These are phyloP conservation scores for Deroplatys truncata DNA, from an alignment of 2,888 invertebrate genomes.

Conservation along the genomic window DNA sequence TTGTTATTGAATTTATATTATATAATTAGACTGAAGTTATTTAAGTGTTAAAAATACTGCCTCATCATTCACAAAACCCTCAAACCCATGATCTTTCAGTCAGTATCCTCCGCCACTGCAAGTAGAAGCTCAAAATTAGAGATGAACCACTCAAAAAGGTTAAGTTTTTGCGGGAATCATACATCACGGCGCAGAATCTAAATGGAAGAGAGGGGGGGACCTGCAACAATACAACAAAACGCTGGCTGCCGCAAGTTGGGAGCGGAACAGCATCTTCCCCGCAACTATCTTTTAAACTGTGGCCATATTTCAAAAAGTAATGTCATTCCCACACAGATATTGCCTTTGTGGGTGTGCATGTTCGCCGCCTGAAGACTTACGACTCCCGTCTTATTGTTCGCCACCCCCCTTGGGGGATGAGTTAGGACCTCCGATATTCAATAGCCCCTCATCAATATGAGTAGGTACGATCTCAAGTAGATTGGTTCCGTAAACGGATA, in stretches of 20 bases:
- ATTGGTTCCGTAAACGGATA: neutral
- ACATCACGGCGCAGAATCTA: neutral
- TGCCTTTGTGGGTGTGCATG: neutral
- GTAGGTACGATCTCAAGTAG: neutral
- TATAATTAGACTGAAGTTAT: too few species aligned
- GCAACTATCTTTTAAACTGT: neutral
- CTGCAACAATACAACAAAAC: neutral
- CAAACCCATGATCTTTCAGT: too few species aligned
- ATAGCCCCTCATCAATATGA: neutral
- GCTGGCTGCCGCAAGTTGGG: neutral
- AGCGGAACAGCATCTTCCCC: neutral
- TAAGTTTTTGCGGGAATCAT: neutral
- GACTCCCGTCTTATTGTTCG: neutral
- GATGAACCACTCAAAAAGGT: neutral
- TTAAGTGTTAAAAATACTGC: too few species aligned
- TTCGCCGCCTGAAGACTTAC: neutral
- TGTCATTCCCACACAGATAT: neutral
- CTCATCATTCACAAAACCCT: too few species aligned
- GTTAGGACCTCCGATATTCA: neutral
- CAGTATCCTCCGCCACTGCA: too few species aligned
- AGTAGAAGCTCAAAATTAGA: too few species aligned
- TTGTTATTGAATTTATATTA: too few species aligned
- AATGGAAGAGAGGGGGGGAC: neutral
- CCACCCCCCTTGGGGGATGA: neutral
- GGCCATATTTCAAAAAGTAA: slow-evolving; percentile 13